Percentiles rank a stretch among this genome's conserved stretches.
Conservation (phyloP, 1,140 invertebrate species). For the Bacillus rossius region DNA sequence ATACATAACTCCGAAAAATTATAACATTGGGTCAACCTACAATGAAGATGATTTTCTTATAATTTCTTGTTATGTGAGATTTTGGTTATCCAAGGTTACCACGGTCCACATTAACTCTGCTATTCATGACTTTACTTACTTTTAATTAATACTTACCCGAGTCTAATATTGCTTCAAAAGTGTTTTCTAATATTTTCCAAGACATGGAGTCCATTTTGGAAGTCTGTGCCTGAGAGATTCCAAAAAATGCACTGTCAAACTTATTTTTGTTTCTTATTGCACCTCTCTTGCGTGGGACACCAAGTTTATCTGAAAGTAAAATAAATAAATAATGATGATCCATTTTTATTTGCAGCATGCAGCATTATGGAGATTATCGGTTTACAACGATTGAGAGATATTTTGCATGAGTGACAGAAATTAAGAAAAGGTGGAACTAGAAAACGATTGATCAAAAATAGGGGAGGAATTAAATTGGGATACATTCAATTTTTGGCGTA, state of each 20-base stretch:
- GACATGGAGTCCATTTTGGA: slow-evolving; percentile 86
- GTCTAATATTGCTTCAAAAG: slow-evolving; percentile 86
- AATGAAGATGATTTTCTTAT: too few species aligned
- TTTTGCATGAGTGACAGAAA: background rate
- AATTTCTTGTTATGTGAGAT: too few species aligned
- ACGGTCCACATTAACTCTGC: too few species aligned
- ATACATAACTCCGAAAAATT: too few species aligned
- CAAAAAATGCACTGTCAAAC: slow-evolving; percentile 81
- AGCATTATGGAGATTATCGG: background rate
- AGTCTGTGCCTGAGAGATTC: slow-evolving; percentile 74
- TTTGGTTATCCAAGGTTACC: too few species aligned
- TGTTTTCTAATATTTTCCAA: slow-evolving; percentile 76
- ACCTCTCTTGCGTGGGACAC: slow-evolving; percentile 67
- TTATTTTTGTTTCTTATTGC: slow-evolving; percentile 74
- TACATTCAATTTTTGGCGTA: too few species aligned
- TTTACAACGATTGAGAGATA: background rate
- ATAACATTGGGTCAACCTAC: too few species aligned
- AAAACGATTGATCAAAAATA: too few species aligned
- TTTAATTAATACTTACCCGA: slow-evolving; percentile 48
- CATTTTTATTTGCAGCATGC: background rate
- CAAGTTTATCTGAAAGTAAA: slow-evolving; percentile 25
- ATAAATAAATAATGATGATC: background rate
- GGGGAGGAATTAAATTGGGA: too few species aligned
- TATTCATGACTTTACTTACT: too few species aligned
- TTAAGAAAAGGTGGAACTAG: background rate